Percentiles rank a stretch among this genome's conserved stretches.
These are phyloP conservation scores for Lithophane leautieri DNA, from an alignment of 2,888 invertebrate species.

Conservation along the genomic window DNA sequence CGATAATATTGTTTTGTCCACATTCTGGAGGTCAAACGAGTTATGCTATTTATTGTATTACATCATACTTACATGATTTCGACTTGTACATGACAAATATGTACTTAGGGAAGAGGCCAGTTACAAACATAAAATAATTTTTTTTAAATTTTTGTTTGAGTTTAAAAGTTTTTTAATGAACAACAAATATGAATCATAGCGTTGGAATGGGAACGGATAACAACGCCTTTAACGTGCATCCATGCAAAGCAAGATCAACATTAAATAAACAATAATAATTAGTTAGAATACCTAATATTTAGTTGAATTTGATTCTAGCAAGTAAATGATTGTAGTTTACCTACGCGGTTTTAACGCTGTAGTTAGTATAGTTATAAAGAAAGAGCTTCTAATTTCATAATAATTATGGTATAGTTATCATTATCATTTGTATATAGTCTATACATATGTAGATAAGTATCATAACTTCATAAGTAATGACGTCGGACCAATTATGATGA, in stretches of 20 bases:
- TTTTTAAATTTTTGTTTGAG: slow-evolving; percentile 16
- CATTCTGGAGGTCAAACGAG: slow-evolving; percentile 33
- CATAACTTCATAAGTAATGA: background rate
- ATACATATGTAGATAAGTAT: background rate
- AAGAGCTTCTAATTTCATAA: too few species aligned
- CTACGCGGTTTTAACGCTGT: background rate
- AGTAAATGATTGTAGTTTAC: background rate
- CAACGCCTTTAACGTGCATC: slow-evolving; percentile 10
- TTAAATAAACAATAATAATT: background rate
- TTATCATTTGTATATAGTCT: too few species aligned
- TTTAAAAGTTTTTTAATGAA: background rate
- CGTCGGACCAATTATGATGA: background rate
- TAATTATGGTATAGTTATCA: background rate
- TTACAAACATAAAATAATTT: slow-evolving; percentile 3
- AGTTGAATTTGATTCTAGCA: background rate
- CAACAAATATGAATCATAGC: background rate
- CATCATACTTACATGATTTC: slow-evolving; percentile 30
- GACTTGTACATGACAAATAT: slow-evolving; percentile 21
- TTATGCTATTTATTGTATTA: slow-evolving; percentile 28
- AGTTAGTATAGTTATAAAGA: background rate
- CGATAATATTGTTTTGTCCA: slow-evolving; percentile 23
- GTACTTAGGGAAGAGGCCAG: background rate
- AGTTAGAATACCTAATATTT: too few species aligned
- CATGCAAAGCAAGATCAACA: background rate
- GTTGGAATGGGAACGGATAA: slow-evolving; percentile 26